Conservation (phyloP, 2,113 vertebrate genomes). For the Oceanodroma tethys region DNA sequence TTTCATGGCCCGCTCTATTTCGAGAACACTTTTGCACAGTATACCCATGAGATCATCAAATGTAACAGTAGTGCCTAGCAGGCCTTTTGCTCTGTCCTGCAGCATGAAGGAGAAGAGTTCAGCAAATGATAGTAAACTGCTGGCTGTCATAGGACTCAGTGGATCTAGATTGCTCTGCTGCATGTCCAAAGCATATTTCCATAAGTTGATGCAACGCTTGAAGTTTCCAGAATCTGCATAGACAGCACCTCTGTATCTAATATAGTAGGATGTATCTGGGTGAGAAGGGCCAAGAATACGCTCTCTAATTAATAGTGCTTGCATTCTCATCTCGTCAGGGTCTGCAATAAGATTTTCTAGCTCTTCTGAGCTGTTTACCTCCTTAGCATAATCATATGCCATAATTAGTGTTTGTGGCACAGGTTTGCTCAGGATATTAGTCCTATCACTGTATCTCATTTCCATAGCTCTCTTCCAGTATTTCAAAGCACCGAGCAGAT, state of each 20-base stretch:
- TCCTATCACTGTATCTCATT: conserved; percentile 83
- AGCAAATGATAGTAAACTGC: conserved; percentile 91
- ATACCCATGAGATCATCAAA: conserved; percentile 94
- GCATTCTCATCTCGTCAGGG: conserved; percentile 95
- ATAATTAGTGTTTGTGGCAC: conserved; percentile 86
- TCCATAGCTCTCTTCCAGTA: conserved; percentile 96
- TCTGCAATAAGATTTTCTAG: conserved; percentile 90
- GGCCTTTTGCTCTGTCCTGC: conserved; percentile 90
- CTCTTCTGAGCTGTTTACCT: conserved; percentile 86
- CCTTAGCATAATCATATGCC: conserved; percentile 91
- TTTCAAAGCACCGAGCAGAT: conserved; percentile 90
- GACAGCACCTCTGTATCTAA: conserved; percentile 91
- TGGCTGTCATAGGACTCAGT: conserved; percentile 93
- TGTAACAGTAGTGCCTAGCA: conserved; percentile 88
- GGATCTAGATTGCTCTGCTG: conserved; percentile 93
- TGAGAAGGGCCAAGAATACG: conserved; percentile 93
- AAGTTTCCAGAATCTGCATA: conserved; percentile 95
- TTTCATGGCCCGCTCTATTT: conserved; percentile 88
- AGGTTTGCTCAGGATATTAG: conserved; percentile 81
- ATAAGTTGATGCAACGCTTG: conserved; percentile 91
- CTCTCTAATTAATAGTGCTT: conserved; percentile 90
- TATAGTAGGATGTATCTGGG: conserved; percentile 94
- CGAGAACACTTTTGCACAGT: conserved; percentile 89
- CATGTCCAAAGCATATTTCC: conserved; percentile 96
- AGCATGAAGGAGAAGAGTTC: conserved; percentile 97